These are phyloP conservation scores for Drosophila paulistorum DNA, from an alignment of 1,140 invertebrate genomes.

Conservation along the genomic window DNA sequence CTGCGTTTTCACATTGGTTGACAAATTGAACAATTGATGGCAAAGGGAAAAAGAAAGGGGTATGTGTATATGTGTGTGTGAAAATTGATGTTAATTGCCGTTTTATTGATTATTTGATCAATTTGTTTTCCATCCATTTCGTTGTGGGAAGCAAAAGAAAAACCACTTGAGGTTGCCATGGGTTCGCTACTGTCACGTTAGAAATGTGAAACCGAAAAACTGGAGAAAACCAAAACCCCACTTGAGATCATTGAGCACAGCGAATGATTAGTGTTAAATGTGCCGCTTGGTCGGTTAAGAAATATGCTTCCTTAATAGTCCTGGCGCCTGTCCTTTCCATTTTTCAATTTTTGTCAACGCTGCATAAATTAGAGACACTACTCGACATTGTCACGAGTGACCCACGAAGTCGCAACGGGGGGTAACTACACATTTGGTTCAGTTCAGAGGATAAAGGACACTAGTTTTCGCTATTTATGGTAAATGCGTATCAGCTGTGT, in stretches of 20 bases:
- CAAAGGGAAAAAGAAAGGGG: constrained; percentile 9
- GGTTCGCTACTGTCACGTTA: constrained; percentile 44
- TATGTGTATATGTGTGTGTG: constrained; percentile 49
- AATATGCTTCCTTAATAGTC: constrained; percentile 69
- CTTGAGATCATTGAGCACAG: constrained; percentile 47
- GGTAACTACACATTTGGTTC: constrained; percentile 3
- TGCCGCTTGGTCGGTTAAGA: constrained; percentile 46
- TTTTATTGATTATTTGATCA: constrained; percentile 65
- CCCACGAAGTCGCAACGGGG: constrained; percentile 10
- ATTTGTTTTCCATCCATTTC: constrained; percentile 18
- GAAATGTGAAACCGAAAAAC: constrained; percentile 59
- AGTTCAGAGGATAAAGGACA: constrained; percentile 23
- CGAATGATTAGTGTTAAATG: constrained; percentile 69
- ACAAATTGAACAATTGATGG: constrained; percentile 58
- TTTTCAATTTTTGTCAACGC: constrained; percentile 64
- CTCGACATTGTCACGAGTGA: constrained; percentile 27
- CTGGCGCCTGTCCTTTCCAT: constrained; percentile 48
- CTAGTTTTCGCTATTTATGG: constrained; percentile 46
- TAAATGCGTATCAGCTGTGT: constrained; percentile 53
- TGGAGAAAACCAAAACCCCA: constrained; percentile 19
- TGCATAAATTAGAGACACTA: constrained; percentile 66
- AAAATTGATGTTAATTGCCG: constrained; percentile 61
- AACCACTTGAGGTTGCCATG: constrained; percentile 43
- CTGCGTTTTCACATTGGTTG: constrained; percentile 51
- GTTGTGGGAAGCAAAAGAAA: constrained; percentile 21